Percentiles rank a stretch among this genome's conserved stretches.
Conservation (phyloP, 2,888 invertebrate genomes). For the Margaritifera margaritifera region DNA sequence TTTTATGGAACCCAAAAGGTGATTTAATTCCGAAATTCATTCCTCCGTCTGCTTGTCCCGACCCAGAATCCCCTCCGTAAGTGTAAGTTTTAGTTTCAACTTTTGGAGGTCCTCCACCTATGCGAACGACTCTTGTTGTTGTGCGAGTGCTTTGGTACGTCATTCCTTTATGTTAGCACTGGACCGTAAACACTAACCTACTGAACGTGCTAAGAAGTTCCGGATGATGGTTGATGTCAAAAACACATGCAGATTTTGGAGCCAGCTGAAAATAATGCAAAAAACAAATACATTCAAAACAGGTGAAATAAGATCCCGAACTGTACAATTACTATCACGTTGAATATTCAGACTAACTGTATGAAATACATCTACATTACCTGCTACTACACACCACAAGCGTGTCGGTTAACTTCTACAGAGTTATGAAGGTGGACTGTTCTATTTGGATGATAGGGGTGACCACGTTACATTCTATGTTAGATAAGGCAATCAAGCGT, state of each 20-base stretch:
- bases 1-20: conserved; percentile 41
- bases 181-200: too few relatives aligned
- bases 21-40: conserved; percentile 36
- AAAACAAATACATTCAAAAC: neutral
- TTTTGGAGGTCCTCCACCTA: conserved; percentile 49
- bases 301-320: neutral
- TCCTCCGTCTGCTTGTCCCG: conserved; percentile 1
- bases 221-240: too few relatives aligned
- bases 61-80: conserved; percentile 48
- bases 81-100: conserved; percentile 54
- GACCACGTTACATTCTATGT: conserved; percentile 5
- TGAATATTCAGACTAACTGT: neutral
- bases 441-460: neutral
- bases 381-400: conserved; percentile 2
- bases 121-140: conserved; percentile 52
- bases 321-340: neutral
- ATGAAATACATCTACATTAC: conserved; percentile 1
- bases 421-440: conserved; percentile 5
- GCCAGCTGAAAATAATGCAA: neutral
- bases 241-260: neutral
- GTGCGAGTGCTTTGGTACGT: conserved; percentile 28
- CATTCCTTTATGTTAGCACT: too few relatives aligned
- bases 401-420: conserved; percentile 4
- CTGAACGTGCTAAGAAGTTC: too few relatives aligned
- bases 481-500: neutral